These are phyloP conservation scores for Hypotaenidia philippensis DNA, from an alignment of 2,797 vertebrate genomes.

Conservation along the genomic window DNA sequence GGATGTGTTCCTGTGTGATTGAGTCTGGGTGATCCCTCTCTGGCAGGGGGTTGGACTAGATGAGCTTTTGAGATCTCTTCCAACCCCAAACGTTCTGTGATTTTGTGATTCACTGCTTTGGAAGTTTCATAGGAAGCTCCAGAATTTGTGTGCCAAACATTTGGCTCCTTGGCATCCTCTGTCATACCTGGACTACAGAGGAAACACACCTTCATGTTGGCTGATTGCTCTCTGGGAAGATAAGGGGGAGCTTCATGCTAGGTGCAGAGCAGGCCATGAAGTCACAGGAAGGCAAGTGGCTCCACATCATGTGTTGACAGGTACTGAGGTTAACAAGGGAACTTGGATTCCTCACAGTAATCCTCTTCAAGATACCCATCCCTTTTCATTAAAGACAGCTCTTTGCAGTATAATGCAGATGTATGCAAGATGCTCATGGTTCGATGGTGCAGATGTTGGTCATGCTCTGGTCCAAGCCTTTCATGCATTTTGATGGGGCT, in stretches of 20 bases:
- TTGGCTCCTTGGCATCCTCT: neutral
- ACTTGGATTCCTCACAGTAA: accelerated
- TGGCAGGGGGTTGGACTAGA: too few relatives aligned
- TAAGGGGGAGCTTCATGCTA: neutral
- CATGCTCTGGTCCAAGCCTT: neutral
- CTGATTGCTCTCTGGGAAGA: neutral
- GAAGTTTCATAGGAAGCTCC: neutral
- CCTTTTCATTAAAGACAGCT: neutral
- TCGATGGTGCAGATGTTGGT: neutral
- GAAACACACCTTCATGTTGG: neutral
- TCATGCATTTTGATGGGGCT: accelerated
- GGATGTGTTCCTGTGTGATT: too few relatives aligned
- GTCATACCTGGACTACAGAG: neutral
- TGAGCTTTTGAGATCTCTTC: too few relatives aligned
- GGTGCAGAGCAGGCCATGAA: neutral
- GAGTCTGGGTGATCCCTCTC: too few relatives aligned
- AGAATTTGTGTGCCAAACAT: neutral
- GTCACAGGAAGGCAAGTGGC: accelerated
- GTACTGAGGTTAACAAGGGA: neutral
- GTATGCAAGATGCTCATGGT: accelerated
- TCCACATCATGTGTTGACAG: neutral
- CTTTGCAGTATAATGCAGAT: neutral
- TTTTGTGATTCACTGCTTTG: neutral
- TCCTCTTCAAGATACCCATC: neutral
- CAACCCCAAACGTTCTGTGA: too few relatives aligned